Percentiles rank a stretch among this genome's conserved stretches.
Conservation (phyloP, 2,888 invertebrate genomes). For the Thyatira batis region DNA sequence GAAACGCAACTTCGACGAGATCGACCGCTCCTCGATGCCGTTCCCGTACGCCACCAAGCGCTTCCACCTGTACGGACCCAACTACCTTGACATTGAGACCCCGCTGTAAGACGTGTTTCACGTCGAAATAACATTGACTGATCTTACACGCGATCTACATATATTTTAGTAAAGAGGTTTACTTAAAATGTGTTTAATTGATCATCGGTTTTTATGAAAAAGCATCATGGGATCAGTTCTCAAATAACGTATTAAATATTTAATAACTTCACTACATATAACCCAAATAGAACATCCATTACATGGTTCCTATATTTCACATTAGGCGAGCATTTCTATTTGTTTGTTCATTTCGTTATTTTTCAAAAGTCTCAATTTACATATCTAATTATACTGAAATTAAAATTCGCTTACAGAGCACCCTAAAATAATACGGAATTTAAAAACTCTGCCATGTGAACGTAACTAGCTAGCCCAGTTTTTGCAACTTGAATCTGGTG, state of each 20-base stretch:
- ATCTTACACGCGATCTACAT: no score
- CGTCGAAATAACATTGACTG: slow-evolving; percentile 4
- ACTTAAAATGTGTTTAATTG: no score
- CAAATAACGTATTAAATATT: no score
- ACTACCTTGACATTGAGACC: slow-evolving; percentile 60
- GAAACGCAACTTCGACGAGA: slow-evolving; percentile 85
- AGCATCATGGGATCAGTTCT: no score
- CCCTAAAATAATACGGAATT: slow-evolving; percentile 2
- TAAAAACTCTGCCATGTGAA: not conserved
- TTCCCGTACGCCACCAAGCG: slow-evolving; percentile 74
- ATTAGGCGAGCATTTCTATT: not conserved
- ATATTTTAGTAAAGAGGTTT: no score
- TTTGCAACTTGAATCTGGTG: no score
- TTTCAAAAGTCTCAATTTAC: not conserved
- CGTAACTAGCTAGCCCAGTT: not conserved
- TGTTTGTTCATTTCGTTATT: not conserved
- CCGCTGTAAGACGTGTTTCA: slow-evolving; percentile 51
- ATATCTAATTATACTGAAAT: slow-evolving; percentile 1
- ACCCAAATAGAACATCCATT: not conserved
- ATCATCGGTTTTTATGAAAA: no score
- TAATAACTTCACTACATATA: no score
- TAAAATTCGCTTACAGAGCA: not conserved
- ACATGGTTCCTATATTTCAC: not conserved
- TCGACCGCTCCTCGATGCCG: slow-evolving; percentile 80
- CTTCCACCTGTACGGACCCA: slow-evolving; percentile 80